Conservation (phyloP, 2,888 invertebrate genomes). For the Ommatoiulus sabulosus region DNA sequence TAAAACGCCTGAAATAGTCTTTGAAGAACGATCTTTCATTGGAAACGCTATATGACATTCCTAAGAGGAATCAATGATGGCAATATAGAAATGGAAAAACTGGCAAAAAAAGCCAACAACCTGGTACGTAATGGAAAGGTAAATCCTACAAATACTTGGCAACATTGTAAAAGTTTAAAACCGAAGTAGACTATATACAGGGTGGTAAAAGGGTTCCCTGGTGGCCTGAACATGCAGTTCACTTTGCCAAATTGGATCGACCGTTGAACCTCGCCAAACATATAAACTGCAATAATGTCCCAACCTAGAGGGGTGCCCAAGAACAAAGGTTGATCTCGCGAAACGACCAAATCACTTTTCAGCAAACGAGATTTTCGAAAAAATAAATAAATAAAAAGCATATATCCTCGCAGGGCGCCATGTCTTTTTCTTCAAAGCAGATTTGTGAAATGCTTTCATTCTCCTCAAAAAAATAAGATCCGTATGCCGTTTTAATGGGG, state of each 20-base stretch:
- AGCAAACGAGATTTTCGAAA: background rate
- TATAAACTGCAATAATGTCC: background rate
- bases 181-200: too few species aligned
- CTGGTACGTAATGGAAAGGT: too few species aligned
- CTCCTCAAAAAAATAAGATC: background rate
- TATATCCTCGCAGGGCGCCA: background rate
- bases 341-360: background rate
- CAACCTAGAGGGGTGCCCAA: background rate
- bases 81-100: too few species aligned
- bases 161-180: too few species aligned
- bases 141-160: too few species aligned
- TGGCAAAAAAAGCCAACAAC: too few species aligned
- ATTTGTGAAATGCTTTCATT: background rate
- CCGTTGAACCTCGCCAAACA: background rate
- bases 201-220: too few species aligned
- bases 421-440: background rate
- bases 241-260: background rate
- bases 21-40: background rate
- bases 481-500: background rate
- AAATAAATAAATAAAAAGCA: slow-evolving; percentile 17
- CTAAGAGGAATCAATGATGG: background rate
- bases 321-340: background rate
- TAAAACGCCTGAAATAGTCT: background rate
- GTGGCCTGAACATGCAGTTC: background rate
- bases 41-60: background rate